A percentile compares a stretch with the other conserved stretches of the same genome.
phyloP scores from a whole-genome alignment of 2,797 vertebrate genomes.

The Hypotaenidia okinawae region DNA sequence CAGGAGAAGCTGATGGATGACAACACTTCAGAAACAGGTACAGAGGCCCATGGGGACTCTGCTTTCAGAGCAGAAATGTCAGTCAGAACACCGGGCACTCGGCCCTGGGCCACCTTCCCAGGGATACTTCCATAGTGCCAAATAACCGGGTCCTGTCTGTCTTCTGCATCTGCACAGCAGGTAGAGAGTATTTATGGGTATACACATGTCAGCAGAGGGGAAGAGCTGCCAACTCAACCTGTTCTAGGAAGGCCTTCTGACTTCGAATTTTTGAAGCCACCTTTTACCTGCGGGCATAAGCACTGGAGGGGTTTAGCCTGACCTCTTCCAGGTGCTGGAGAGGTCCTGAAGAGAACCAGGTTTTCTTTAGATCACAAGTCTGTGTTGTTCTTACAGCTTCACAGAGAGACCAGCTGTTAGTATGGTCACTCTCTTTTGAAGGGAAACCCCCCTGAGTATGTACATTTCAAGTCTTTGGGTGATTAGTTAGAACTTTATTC shows the following conservation, averaged over 20 bases:
- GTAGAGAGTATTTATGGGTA: neutral
- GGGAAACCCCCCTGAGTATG: neutral
- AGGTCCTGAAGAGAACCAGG: neutral
- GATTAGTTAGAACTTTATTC: neutral
- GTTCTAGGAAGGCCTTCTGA: neutral
- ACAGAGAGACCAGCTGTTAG: neutral
- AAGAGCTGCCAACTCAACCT: neutral
- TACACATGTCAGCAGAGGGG: neutral
- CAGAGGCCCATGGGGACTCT: neutral
- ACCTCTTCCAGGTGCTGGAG: neutral
- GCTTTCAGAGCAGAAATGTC: neutral
- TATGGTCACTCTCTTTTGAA: neutral
- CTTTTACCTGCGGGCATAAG: neutral
- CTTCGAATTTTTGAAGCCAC: neutral
- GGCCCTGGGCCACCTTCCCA: neutral
- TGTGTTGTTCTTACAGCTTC: neutral
- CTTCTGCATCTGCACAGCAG: neutral
- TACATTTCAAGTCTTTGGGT: neutral
- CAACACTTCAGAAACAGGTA: slow-evolving; percentile 78
- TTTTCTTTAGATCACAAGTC: neutral
- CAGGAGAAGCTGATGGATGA: slow-evolving; percentile 75
- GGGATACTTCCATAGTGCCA: no score
- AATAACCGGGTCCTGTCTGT: neutral
- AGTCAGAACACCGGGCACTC: neutral
- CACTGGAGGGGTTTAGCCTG: neutral